Evolutionary conservation across 2,888 invertebrate genomes (phyloP).

Genomic region (Cataglyphis cursor): DNA sequence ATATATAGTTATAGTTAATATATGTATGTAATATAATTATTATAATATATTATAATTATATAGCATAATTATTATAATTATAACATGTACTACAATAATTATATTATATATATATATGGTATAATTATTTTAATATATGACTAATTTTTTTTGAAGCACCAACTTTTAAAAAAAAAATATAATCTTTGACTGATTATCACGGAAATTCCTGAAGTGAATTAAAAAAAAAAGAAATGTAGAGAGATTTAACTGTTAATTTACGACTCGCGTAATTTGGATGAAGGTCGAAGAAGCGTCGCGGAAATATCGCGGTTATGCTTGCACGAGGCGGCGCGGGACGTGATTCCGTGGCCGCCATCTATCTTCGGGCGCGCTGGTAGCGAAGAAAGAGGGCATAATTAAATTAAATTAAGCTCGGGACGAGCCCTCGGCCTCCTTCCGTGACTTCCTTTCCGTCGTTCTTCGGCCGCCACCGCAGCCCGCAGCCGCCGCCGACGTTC

Average conservation of each 20-base stretch:
- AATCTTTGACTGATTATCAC: background rate
- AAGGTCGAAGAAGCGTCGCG: constrained; percentile 58
- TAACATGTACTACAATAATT: no score
- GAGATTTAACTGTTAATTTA: constrained; percentile 46
- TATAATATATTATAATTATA: no score
- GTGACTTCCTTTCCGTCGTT: constrained; percentile 47
- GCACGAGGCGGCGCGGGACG: constrained; percentile 57
- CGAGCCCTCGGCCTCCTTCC: constrained; percentile 63
- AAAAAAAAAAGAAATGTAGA: background rate
- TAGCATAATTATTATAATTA: no score
- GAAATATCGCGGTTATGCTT: constrained; percentile 60
- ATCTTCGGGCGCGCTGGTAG: constrained; percentile 79
- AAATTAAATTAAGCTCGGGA: constrained; percentile 81
- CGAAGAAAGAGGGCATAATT: constrained; percentile 81
- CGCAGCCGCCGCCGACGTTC: constrained; percentile 53
- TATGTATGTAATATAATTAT: background rate
- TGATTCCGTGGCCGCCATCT: constrained; percentile 75
- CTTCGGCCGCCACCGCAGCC: background rate
- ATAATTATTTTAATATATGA: no score
- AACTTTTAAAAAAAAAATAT: background rate
- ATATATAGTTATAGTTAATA: background rate
- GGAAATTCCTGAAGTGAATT: background rate
- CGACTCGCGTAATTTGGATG: constrained; percentile 59
- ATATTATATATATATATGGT: no score
- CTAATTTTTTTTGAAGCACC: background rate